Base-by-base conservation (phyloP, 1,140 invertebrate genomes). In the Lasioglossum baleicum region DNA sequence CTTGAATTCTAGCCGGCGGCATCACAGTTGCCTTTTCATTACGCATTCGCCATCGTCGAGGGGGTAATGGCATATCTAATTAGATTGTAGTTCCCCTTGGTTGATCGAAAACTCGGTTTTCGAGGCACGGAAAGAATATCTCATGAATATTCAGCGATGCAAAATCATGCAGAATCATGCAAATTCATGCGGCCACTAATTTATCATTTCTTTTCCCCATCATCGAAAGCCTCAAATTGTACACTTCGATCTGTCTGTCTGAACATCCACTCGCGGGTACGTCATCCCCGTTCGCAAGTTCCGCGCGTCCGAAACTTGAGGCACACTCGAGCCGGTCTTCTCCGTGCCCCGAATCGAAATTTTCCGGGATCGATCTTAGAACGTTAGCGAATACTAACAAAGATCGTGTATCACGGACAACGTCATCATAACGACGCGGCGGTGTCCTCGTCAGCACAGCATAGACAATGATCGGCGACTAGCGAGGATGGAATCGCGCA, bases 101-200 rank as follows among this genome's bases (percentile, higher is more conserved):
- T 44, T 35, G 60, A 70, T 53, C 51, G 31, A 61, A 31, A 51
- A 58, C 13, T 60, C 42, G 13, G 66, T 22, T 61, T 58, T 17
- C 35, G 35, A 61, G 10, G 42, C 66, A 61, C 26, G 56, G 6
- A 51, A 76, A 53, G 56, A 70, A 77, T 77, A 67, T 69, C 56
- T 78, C 10, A 72, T 72, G 61, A 78, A 65, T 78, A 65, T 78
- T 64, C 69, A 56, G 8, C 56, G 60, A 77, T 77, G 75, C 67
- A 78, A 56, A 78, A 13, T 48, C 44, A 48, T 48, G 44, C 44
- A 48, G 44, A 48, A 13, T 1, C 44, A 48, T 48, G 44, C 44
- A 48, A 48, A 48, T 48, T 3, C 44, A 48, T 48, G 61, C 11
- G 58, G 15, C 64, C 51, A 77, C 40, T 40, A 69, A 61, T 56